These are phyloP conservation scores for Eremophila alpestris DNA, from an alignment of 2,797 vertebrate species.

Conservation along the genomic window DNA sequence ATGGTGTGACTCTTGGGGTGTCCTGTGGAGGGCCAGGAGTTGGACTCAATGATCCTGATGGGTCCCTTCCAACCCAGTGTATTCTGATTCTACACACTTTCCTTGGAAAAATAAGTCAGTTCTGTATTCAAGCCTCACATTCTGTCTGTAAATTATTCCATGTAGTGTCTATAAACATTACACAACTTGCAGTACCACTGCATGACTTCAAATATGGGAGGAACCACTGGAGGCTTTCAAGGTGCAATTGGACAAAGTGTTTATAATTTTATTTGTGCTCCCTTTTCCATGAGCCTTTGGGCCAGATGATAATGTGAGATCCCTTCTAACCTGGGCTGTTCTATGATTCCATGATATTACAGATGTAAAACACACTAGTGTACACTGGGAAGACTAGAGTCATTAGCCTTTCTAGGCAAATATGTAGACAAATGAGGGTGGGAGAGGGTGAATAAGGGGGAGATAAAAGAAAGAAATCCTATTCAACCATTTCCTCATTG, in stretches of 20 bases:
- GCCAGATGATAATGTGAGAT: neutral
- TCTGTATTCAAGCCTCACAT: neutral
- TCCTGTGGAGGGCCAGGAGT: neutral
- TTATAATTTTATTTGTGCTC: neutral
- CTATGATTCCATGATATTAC: neutral
- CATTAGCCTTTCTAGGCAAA: neutral
- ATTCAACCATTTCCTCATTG: neutral
- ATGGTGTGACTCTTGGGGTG: neutral
- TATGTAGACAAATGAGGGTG: neutral
- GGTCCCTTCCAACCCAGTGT: neutral
- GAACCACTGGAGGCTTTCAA: neutral
- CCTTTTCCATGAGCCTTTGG: neutral
- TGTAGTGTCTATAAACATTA: neutral
- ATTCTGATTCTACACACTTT: neutral
- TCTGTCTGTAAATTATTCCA: neutral
- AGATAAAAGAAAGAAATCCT: neutral
- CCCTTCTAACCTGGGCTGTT: neutral
- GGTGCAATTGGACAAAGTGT: neutral
- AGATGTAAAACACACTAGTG: neutral
- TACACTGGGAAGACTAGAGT: neutral
- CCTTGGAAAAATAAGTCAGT: neutral
- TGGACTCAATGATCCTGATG: neutral
- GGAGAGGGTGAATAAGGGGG: neutral
- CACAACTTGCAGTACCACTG: neutral
- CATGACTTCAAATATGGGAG: neutral